Evolutionary conservation across 2,888 invertebrate species (phyloP).

Genomic region (Apotomis betuletana): DNA sequence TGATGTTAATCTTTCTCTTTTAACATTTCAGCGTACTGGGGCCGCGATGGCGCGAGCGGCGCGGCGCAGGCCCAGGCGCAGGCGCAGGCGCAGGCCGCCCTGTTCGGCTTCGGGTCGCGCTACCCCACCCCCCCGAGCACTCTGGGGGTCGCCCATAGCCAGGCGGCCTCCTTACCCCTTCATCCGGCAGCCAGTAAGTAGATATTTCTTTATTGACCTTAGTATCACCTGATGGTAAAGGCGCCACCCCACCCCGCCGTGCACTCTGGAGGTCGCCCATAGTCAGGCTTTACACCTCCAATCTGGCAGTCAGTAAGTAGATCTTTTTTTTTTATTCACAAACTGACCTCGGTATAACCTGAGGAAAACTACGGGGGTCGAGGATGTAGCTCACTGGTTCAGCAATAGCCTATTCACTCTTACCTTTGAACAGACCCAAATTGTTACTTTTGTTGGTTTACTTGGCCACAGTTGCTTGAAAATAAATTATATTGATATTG

Average conservation of each 20-base stretch:
- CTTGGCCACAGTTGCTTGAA: too few relatives aligned
- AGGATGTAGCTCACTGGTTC: too few relatives aligned
- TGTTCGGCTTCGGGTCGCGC: slow-evolving; percentile 77
- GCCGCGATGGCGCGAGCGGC: slow-evolving; percentile 80
- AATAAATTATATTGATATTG: too few relatives aligned
- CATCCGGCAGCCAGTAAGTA: slow-evolving; percentile 88
- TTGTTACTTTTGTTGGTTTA: too few relatives aligned
- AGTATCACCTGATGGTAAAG: too few relatives aligned
- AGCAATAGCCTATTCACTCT: too few relatives aligned
- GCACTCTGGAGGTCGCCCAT: slow-evolving; percentile 92
- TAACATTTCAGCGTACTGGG: slow-evolving; percentile 89
- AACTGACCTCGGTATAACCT: too few relatives aligned
- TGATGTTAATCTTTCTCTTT: slow-evolving; percentile 10
- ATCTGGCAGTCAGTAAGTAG: slow-evolving; percentile 87
- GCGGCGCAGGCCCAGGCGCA: slow-evolving; percentile 75
- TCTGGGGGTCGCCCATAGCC: slow-evolving; percentile 92
- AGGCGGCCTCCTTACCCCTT: slow-evolving; percentile 91
- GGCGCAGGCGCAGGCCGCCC: slow-evolving; percentile 80
- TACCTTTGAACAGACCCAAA: too few relatives aligned
- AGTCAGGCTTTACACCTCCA: slow-evolving; percentile 92
- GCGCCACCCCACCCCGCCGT: slow-evolving; percentile 81
- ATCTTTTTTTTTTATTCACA: too few relatives aligned
- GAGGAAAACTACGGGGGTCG: too few relatives aligned
- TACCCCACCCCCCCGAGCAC: slow-evolving; percentile 85
- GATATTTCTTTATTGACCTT: too few relatives aligned